phyloP scores from a whole-genome alignment of 2,113 vertebrate genomes.

The Lasiurus borealis region DNA sequence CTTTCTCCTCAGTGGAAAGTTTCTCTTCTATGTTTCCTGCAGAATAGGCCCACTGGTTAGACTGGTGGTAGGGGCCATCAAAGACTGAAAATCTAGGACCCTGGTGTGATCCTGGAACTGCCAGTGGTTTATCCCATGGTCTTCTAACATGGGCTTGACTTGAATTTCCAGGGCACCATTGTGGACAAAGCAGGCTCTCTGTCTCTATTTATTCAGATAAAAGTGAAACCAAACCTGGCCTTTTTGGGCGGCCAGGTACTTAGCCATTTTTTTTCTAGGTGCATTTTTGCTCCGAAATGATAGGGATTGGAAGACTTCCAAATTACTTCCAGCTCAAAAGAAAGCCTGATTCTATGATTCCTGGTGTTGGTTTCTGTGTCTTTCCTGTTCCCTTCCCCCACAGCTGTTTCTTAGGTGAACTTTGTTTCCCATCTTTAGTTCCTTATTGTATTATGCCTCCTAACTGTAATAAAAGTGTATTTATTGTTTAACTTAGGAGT shows the following conservation, averaged over 20 bases:
- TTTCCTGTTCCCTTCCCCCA: background rate
- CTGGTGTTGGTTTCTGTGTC: background rate
- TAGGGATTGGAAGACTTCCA: slow-evolving; percentile 45
- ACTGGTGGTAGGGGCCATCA: background rate
- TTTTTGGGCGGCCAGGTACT: slow-evolving; percentile 28
- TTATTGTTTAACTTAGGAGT: slow-evolving; percentile 53
- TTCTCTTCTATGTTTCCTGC: background rate
- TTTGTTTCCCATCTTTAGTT: slow-evolving; percentile 62
- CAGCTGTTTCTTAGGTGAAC: slow-evolving; percentile 4
- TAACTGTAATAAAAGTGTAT: slow-evolving; percentile 23
- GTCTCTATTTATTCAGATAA: slow-evolving; percentile 37
- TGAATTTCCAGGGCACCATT: slow-evolving; percentile 13
- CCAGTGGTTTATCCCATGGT: background rate
- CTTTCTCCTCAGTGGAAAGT: background rate
- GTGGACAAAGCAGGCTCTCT: slow-evolving; percentile 43
- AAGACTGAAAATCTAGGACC: background rate
- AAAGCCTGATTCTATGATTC: background rate
- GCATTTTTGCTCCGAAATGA: slow-evolving; percentile 58
- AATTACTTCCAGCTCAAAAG: slow-evolving; percentile 63
- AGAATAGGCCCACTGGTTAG: background rate
- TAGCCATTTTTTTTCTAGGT: background rate
- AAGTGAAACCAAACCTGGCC: background rate
- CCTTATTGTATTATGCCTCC: slow-evolving; percentile 62
- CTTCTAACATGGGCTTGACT: background rate
- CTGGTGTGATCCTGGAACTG: background rate